Percentiles rank a stretch among this genome's conserved stretches.
Evolutionary conservation across 1,140 invertebrate genomes (phyloP).

Genomic region (Neelides sp.): DNA sequence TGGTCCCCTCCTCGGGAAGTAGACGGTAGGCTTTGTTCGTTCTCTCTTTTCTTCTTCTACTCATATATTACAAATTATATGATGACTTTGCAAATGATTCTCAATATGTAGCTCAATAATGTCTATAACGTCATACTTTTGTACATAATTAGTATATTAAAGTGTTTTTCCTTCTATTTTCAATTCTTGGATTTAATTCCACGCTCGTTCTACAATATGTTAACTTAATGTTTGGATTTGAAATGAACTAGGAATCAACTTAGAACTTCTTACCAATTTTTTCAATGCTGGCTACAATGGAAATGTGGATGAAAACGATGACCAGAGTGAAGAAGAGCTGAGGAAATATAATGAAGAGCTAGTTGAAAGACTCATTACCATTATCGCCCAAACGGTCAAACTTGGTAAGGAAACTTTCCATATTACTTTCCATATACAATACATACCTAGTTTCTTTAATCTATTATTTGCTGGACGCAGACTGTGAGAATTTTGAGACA

Average conservation of each 20-base stretch:
- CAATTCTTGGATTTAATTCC: too few species aligned
- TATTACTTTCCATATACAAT: not conserved
- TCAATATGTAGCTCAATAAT: too few species aligned
- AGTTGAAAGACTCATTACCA: slow-evolving; percentile 63
- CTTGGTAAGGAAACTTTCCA: slow-evolving; percentile 17
- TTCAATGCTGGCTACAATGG: slow-evolving; percentile 31
- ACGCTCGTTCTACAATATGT: too few species aligned
- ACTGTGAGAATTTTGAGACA: slow-evolving; percentile 1
- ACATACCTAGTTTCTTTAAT: not conserved
- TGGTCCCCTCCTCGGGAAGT: too few species aligned
- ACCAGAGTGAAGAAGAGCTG: slow-evolving; percentile 20
- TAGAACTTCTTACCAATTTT: slow-evolving; percentile 54
- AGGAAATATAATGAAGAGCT: slow-evolving; percentile 56
- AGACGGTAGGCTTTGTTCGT: too few species aligned
- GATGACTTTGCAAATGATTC: too few species aligned
- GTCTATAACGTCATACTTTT: too few species aligned
- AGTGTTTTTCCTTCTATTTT: too few species aligned
- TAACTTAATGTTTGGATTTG: too few species aligned
- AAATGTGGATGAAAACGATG: not conserved
- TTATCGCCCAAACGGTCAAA: slow-evolving; percentile 57
- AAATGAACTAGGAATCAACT: slow-evolving; percentile 57
- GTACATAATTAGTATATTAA: too few species aligned
- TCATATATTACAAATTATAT: too few species aligned
- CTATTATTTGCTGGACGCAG: not conserved
- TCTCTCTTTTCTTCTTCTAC: too few species aligned